Percentiles rank a stretch among this genome's conserved stretches.
phyloP scores from a whole-genome alignment of 2,113 vertebrate genomes.

The Cyphomyrus plagiostoma region DNA sequence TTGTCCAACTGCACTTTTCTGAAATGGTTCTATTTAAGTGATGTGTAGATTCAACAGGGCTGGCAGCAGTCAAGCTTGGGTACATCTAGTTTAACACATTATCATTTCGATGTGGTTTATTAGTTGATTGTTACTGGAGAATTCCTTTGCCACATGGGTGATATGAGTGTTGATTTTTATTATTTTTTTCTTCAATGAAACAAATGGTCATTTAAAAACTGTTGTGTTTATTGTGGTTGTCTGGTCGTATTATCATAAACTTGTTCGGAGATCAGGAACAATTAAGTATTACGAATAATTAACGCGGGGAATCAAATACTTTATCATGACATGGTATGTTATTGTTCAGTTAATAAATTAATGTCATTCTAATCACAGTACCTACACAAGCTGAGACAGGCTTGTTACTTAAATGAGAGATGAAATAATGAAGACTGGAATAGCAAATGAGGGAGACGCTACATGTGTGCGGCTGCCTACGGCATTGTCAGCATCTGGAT shows the following conservation, averaged over 20 bases:
- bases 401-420: slow-evolving; percentile 25
- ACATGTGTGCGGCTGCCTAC: slow-evolving; percentile 25
- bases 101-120: neutral
- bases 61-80: neutral
- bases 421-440: slow-evolving; percentile 8
- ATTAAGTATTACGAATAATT: neutral
- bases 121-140: neutral
- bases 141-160: neutral
- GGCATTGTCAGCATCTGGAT: slow-evolving; percentile 36
- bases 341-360: neutral
- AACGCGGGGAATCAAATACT: neutral
- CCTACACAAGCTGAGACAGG: neutral
- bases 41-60: neutral
- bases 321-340: neutral
- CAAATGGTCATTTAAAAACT: neutral
- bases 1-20: neutral
- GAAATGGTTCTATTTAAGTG: neutral
- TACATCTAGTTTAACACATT: neutral
- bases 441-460: neutral
- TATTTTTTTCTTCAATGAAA: neutral
- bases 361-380: neutral
- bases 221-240: neutral
- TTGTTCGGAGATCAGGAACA: neutral
- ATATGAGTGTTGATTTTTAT: neutral
- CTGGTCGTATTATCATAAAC: neutral